These are phyloP conservation scores for Lasioglossum marginatum DNA, from an alignment of 2,888 invertebrate species.

Conservation along the genomic window DNA sequence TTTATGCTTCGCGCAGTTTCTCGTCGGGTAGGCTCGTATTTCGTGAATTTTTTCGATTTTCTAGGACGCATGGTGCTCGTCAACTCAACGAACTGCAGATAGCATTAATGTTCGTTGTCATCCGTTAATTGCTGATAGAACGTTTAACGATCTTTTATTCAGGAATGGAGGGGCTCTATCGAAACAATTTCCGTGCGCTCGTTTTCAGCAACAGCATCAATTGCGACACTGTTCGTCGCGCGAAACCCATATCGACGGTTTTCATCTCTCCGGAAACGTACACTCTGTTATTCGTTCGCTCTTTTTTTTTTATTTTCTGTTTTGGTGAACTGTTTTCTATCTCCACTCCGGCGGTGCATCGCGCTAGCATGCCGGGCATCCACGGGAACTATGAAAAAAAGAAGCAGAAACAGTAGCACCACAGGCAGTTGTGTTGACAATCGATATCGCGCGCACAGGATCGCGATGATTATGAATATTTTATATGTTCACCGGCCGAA, in stretches of 20 bases:
- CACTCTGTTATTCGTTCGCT: slow-evolving; percentile 27
- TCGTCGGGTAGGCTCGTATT: not conserved
- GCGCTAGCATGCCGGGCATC: not conserved
- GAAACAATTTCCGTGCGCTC: slow-evolving; percentile 21
- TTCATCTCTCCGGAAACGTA: slow-evolving; percentile 29
- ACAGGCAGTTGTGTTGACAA: slow-evolving; percentile 15
- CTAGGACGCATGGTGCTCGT: not conserved
- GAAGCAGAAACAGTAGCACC: not conserved
- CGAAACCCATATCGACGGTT: slow-evolving; percentile 29
- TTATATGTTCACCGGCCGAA: not conserved
- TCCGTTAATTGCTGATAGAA: not conserved
- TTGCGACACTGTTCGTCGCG: slow-evolving; percentile 7
- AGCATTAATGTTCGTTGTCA: not conserved
- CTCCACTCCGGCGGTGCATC: not conserved
- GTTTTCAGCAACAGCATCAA: slow-evolving; percentile 35
- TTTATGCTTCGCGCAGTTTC: no score
- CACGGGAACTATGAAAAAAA: slow-evolving; percentile 23
- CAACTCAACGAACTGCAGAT: not conserved
- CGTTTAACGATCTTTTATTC: not conserved
- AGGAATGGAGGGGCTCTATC: not conserved
- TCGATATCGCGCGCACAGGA: not conserved
- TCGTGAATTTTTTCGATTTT: not conserved
- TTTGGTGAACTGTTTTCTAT: slow-evolving; percentile 14
- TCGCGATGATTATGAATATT: not conserved
- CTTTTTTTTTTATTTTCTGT: not conserved